Conservation (phyloP, 2,113 vertebrate genomes). For the pig (Sus scrofa) region T2T-Sscrofa CM000818.6:63678001-63678500, state of each 20-base stretch:
- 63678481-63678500: constrained; percentile 12
- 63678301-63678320: neutral
- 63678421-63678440: constrained; percentile 9
- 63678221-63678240: neutral
- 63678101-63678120: neutral
- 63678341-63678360: too few species aligned
- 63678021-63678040: rapidly evolving
- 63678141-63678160: neutral
- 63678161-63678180: neutral
- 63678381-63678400: too few species aligned
- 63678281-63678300: neutral
- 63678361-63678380: too few species aligned
- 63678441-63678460: neutral
- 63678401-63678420: too few species aligned
- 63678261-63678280: neutral
- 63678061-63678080: neutral
- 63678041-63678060: neutral
- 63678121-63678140: neutral
- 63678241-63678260: neutral
- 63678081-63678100: neutral
- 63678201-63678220: neutral
- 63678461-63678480: neutral
- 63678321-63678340: too few species aligned
- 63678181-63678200: neutral
- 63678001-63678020: neutral